Conservation (phyloP, 1,140 invertebrate genomes). For the Neodiprion pinetum region DNA sequence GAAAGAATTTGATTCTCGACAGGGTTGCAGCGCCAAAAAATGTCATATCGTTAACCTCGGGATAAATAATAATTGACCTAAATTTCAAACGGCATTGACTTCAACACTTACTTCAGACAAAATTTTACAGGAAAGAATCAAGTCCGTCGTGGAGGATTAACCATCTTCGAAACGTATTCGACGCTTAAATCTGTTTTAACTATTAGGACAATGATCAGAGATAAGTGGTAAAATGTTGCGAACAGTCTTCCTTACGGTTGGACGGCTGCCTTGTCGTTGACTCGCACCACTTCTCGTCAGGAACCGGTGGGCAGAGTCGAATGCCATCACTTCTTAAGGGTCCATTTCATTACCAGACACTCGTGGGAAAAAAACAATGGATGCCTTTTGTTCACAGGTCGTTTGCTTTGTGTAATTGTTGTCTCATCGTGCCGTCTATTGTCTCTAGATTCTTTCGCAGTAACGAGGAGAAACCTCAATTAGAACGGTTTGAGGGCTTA, state of each 20-base stretch:
- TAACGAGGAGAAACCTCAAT: constrained; percentile 61
- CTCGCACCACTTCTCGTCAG: neutral
- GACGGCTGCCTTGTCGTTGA: neutral
- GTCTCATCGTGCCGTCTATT: constrained; percentile 51
- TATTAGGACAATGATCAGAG: neutral
- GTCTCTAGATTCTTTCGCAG: constrained; percentile 55
- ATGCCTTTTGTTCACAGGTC: constrained; percentile 22
- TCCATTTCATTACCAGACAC: constrained; percentile 5
- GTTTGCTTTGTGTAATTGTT: constrained; percentile 52
- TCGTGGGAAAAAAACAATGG: neutral
- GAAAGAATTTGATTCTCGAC: too few species aligned
- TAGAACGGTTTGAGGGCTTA: constrained; percentile 59
- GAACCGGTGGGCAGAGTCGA: neutral
- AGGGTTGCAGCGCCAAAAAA: too few species aligned
- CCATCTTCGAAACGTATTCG: too few species aligned
- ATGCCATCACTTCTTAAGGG: neutral
- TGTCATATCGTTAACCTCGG: too few species aligned
- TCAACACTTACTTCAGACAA: too few species aligned
- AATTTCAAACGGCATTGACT: too few species aligned
- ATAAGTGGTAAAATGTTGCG: neutral
- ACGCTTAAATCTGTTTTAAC: too few species aligned
- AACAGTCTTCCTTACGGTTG: neutral
- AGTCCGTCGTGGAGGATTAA: too few species aligned
- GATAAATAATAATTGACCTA: too few species aligned
- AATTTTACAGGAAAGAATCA: too few species aligned